These are phyloP conservation scores for Salvator merianae DNA, from an alignment of 2,113 vertebrate species.

Conservation along the genomic window DNA sequence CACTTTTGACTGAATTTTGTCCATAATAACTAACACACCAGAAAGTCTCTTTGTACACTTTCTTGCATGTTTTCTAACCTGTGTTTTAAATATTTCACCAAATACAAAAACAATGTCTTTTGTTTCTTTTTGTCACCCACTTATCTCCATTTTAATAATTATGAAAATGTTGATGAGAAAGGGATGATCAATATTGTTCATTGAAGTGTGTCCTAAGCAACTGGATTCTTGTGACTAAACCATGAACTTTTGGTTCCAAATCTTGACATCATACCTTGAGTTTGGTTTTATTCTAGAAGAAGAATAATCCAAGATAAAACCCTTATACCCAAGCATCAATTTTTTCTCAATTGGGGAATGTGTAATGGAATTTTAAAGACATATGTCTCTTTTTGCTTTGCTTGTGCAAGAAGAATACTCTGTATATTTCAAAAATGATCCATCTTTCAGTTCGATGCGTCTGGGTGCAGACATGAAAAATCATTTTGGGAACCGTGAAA, in stretches of 20 bases:
- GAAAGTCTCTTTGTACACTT: constrained; percentile 80
- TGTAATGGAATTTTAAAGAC: neutral
- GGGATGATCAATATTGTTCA: constrained; percentile 52
- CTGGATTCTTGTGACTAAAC: constrained; percentile 20
- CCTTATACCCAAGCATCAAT: neutral
- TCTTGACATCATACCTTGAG: neutral
- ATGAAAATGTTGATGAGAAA: constrained; percentile 50
- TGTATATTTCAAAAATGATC: neutral
- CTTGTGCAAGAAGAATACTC: neutral
- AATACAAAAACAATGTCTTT: constrained; percentile 63
- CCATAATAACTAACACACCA: constrained; percentile 86
- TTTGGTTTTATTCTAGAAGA: neutral
- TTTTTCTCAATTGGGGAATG: neutral
- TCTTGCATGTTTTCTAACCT: constrained; percentile 91
- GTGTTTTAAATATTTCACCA: constrained; percentile 72
- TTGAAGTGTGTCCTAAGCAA: constrained; percentile 82
- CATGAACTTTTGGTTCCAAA: neutral
- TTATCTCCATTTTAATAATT: constrained; percentile 66
- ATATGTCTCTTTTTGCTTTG: too few relatives aligned
- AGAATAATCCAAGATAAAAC: neutral
- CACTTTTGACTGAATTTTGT: constrained; percentile 84
- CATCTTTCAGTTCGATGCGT: neutral
- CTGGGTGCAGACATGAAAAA: neutral
- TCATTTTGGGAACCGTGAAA: neutral
- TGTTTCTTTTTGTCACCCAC: constrained; percentile 72